phyloP scores from a whole-genome alignment of 2,797 vertebrate genomes.

The Manis pentadactyla region DNA sequence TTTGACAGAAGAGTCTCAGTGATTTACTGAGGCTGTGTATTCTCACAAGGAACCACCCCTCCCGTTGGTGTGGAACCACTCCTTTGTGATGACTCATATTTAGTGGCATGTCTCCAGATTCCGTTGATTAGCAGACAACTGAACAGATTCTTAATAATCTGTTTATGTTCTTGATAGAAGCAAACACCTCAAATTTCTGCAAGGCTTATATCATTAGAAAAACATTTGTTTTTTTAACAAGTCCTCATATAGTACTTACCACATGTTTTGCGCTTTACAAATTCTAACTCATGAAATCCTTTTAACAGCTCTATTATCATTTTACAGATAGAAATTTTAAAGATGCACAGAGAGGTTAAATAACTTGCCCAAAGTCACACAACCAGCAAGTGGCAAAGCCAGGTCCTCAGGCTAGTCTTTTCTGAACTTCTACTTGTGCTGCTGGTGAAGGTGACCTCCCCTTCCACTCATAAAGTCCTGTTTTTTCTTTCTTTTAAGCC shows the following conservation, averaged over 20 bases:
- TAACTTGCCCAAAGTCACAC: neutral
- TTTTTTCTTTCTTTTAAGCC: neutral
- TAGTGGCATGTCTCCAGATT: neutral
- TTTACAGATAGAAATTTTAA: slow-evolving; percentile 8
- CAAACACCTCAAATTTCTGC: slow-evolving; percentile 27
- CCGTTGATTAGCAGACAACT: slow-evolving; percentile 39
- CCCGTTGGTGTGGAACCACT: neutral
- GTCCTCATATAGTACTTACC: neutral
- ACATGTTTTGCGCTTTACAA: neutral
- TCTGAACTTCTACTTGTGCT: neutral
- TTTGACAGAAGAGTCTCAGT: neutral
- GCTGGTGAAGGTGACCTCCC: neutral
- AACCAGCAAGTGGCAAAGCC: neutral
- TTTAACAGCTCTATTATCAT: neutral
- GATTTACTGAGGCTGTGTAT: neutral
- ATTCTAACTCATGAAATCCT: slow-evolving; percentile 27
- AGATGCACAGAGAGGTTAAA: neutral
- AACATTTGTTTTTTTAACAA: slow-evolving; percentile 15
- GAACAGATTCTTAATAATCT: slow-evolving; percentile 12
- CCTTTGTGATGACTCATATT: neutral
- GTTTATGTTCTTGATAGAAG: slow-evolving; percentile 6
- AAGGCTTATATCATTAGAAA: neutral
- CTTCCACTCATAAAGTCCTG: neutral
- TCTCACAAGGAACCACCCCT: neutral
- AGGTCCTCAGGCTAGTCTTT: neutral